A percentile compares a stretch with the other conserved stretches of the same genome.
phyloP scores from a whole-genome alignment of 2,797 vertebrate genomes.

The Setipinna tenuifilis region DNA sequence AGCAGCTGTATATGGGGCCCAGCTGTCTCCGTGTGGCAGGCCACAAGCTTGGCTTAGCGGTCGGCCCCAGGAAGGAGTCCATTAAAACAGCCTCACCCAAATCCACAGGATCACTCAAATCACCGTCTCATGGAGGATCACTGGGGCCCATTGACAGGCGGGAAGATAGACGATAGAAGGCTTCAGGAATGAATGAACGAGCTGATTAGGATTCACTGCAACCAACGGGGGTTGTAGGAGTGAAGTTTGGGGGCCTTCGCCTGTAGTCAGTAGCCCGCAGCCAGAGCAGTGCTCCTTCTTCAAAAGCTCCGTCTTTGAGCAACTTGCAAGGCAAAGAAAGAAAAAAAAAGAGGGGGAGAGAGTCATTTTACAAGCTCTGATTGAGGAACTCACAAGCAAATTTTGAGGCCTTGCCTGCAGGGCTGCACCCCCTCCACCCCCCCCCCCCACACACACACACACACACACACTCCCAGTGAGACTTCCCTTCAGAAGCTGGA shows the following conservation, averaged over 20 bases:
- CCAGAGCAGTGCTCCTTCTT: no score
- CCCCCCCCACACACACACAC: no score
- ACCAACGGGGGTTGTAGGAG: background rate
- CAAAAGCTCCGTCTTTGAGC: no score
- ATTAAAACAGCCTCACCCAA: conserved; percentile 21
- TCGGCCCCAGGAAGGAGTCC: background rate
- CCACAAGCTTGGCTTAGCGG: background rate
- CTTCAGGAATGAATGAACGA: background rate
- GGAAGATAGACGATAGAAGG: background rate
- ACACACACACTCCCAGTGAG: no score
- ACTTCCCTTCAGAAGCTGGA: no score
- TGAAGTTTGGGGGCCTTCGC: background rate
- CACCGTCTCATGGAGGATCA: background rate
- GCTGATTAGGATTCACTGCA: background rate
- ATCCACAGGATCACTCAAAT: conserved; percentile 2
- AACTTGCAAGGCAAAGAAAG: no score
- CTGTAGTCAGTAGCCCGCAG: background rate
- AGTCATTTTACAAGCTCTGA: no score
- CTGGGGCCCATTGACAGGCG: background rate
- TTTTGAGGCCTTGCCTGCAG: no score
- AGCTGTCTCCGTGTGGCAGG: conserved; percentile 44
- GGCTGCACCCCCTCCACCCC: no score
- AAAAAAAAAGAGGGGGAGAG: no score
- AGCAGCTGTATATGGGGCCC: conserved; percentile 51
- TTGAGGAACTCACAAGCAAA: no score